A percentile compares a stretch with the other conserved stretches of the same genome.
Evolutionary conservation across 2,888 invertebrate species (phyloP).

Genomic region (Rutpela maculata): DNA sequence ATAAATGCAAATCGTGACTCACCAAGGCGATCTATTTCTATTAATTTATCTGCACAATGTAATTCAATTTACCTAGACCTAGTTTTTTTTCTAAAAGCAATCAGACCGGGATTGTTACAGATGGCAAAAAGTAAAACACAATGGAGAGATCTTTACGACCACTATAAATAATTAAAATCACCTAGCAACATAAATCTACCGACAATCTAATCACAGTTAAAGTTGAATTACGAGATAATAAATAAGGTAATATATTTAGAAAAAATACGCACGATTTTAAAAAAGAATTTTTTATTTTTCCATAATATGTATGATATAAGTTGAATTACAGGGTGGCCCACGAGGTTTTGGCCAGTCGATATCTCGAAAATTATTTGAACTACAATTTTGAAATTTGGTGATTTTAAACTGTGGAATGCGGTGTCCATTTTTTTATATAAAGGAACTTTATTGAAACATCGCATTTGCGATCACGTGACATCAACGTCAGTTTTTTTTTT

Average conservation of each 20-base stretch:
- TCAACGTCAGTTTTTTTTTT: no score
- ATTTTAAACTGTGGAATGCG: no score
- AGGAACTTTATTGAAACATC: no score
- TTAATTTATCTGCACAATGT: conserved; percentile 35
- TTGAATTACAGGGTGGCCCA: no score
- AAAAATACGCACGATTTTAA: no score
- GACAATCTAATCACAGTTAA: not conserved
- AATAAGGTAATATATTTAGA: not conserved
- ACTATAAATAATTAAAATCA: not conserved
- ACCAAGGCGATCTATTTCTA: conserved; percentile 31
- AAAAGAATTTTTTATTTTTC: no score
- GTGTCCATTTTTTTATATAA: no score
- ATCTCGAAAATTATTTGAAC: no score
- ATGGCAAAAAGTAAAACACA: conserved; percentile 12
- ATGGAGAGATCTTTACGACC: conserved; percentile 11
- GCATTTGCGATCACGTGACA: no score
- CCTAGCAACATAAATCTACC: not conserved
- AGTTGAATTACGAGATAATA: not conserved
- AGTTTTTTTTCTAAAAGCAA: conserved; percentile 34
- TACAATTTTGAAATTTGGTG: no score
- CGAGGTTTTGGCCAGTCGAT: no score
- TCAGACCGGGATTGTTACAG: conserved; percentile 12
- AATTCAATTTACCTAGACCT: conserved; percentile 40
- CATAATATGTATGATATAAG: no score
- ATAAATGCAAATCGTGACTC: conserved; percentile 37